These are phyloP conservation scores for Centropus bengalensis DNA, from an alignment of 2,113 vertebrate species.

Conservation along the genomic window DNA sequence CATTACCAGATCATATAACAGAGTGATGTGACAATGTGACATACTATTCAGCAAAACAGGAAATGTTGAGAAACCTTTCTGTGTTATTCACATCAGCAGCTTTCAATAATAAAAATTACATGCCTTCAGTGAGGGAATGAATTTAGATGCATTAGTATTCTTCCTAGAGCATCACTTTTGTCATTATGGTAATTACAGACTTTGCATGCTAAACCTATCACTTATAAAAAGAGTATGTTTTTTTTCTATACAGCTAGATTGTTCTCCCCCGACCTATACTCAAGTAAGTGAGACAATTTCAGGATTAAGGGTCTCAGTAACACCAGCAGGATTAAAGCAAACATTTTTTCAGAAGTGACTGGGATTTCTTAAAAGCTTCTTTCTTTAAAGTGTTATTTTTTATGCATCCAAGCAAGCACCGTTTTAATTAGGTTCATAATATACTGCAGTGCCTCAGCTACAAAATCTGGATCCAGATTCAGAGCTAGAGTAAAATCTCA, in stretches of 20 bases:
- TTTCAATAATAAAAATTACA: constrained; percentile 25
- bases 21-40: constrained; percentile 46
- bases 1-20: constrained; percentile 50
- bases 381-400: constrained; percentile 10
- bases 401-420: background rate
- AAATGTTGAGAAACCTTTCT: constrained; percentile 35
- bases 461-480: background rate
- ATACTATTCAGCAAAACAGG: constrained; percentile 25
- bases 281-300: constrained; percentile 24
- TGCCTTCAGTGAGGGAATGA: background rate
- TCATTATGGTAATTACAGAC: constrained; percentile 25
- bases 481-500: background rate
- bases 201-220: constrained; percentile 24
- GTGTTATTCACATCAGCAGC: constrained; percentile 46
- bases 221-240: constrained; percentile 19
- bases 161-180: background rate
- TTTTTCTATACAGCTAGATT: constrained; percentile 20
- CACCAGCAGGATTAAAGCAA: background rate
- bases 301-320: constrained; percentile 47
- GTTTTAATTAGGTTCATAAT: background rate
- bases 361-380: constrained; percentile 49
- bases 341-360: constrained; percentile 39
- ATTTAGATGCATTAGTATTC: background rate
- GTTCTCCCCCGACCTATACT: background rate
- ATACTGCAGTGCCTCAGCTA: background rate